These are phyloP conservation scores for Pseudorhombus dupliciocellatus DNA, from an alignment of 2,113 vertebrate genomes.

Conservation along the genomic window DNA sequence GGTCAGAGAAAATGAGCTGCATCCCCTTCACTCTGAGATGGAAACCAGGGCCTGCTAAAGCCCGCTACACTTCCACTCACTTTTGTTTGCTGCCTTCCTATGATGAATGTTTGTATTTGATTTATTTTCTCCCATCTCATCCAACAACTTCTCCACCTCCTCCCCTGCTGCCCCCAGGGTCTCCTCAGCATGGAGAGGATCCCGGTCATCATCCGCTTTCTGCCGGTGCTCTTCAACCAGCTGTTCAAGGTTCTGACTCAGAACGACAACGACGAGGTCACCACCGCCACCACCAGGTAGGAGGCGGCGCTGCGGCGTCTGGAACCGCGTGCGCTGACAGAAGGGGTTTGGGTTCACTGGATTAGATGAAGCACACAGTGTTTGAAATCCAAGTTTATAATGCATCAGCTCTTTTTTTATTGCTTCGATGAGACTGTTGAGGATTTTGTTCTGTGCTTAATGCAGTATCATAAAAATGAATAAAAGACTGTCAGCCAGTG, in stretches of 20 bases:
- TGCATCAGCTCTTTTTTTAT: background rate
- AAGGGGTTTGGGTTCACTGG: background rate
- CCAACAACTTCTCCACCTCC: background rate
- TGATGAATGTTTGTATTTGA: background rate
- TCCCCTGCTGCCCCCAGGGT: conserved; percentile 80
- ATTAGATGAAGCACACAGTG: background rate
- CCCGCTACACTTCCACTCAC: conserved; percentile 7
- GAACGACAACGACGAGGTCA: conserved; percentile 90
- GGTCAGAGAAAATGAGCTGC: conserved; percentile 78
- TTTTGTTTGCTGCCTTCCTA: conserved; percentile 3
- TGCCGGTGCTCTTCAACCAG: conserved; percentile 96
- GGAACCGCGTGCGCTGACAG: background rate
- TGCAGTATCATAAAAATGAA: background rate
- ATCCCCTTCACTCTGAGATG: conserved; percentile 10
- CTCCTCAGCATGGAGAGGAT: conserved; percentile 94
- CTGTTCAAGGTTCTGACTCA: conserved; percentile 93
- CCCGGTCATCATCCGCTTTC: conserved; percentile 92
- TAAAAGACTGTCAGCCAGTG: background rate
- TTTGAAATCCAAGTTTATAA: background rate
- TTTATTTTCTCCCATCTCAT: conserved; percentile 1
- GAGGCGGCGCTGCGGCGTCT: conserved; percentile 7
- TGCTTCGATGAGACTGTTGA: background rate
- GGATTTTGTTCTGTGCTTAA: background rate
- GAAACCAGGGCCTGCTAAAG: conserved; percentile 4
- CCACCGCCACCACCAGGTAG: conserved; percentile 91